phyloP scores from a whole-genome alignment of 1,140 invertebrate species.

The Mizuhopecten yessoensis region DNA sequence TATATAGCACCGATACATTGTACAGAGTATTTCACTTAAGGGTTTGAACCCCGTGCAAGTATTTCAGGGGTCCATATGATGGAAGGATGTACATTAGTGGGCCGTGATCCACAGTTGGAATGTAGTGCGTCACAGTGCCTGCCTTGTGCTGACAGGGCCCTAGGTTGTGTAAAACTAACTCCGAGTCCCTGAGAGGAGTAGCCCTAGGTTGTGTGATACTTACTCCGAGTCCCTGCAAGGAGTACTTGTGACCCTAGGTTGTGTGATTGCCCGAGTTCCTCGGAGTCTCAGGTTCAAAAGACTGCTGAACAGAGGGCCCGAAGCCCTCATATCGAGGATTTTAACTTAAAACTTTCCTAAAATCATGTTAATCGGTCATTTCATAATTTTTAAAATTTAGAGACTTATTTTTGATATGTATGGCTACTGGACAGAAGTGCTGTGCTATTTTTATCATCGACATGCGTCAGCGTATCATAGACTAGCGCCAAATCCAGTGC shows the following conservation, averaged over 20 bases:
- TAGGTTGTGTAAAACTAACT: neutral
- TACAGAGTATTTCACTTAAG: neutral
- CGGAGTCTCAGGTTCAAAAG: neutral
- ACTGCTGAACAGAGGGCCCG: neutral
- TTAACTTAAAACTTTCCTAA: conserved; percentile 5
- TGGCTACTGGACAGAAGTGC: conserved; percentile 25
- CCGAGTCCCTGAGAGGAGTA: no score
- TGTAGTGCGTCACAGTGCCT: neutral
- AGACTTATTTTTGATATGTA: conserved; percentile 30
- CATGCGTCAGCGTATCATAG: neutral
- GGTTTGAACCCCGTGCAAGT: neutral
- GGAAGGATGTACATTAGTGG: neutral
- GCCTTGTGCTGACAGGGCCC: neutral
- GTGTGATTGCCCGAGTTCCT: neutral
- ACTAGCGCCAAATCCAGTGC: neutral
- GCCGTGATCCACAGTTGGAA: neutral
- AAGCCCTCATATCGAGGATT: neutral
- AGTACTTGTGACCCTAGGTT: neutral
- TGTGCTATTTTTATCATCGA: conserved; percentile 25
- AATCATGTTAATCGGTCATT: conserved; percentile 14
- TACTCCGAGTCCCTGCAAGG: neutral
- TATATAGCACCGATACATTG: neutral
- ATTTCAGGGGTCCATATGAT: neutral
- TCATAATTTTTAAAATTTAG: conserved; percentile 23
- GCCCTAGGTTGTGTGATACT: neutral